Evolutionary conservation across 1,140 invertebrate genomes (phyloP).

Genomic region (Aphidius gifuensis): DNA sequence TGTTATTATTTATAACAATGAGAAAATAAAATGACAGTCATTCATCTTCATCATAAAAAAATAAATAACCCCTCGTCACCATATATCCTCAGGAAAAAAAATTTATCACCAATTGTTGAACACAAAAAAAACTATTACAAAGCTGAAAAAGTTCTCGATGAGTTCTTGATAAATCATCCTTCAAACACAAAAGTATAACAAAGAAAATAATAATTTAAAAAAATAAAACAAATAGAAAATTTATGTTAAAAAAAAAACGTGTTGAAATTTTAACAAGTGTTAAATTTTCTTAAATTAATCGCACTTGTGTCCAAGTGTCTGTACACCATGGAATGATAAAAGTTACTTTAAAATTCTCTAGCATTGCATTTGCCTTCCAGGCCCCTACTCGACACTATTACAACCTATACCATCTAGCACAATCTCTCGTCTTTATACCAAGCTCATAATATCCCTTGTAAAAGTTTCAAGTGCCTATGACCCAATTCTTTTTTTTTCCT

Average conservation of each 20-base stretch:
- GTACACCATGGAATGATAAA: constrained; percentile 10
- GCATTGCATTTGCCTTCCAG: background rate
- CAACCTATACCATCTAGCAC: background rate
- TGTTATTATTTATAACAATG: too few species aligned
- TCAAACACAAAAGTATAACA: too few species aligned
- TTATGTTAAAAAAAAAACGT: background rate
- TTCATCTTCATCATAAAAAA: too few species aligned
- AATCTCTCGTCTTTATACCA: background rate
- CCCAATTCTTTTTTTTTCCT: constrained; percentile 18
- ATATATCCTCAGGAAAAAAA: too few species aligned
- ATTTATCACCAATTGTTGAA: too few species aligned
- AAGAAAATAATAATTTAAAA: background rate
- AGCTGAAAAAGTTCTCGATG: too few species aligned
- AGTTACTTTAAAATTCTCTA: constrained; percentile 5
- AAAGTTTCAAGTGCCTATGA: constrained; percentile 24
- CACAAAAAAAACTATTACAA: too few species aligned
- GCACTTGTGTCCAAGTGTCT: background rate
- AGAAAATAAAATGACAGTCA: too few species aligned
- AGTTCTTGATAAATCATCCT: too few species aligned
- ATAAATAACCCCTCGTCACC: too few species aligned
- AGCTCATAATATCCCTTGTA: constrained; percentile 3
- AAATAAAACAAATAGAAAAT: background rate
- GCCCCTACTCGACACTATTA: constrained; percentile 3
- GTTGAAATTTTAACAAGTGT: background rate
- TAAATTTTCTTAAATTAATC: constrained; percentile 2